phyloP scores from a whole-genome alignment of 2,113 vertebrate species.

The Rhagologus leucostigma region DNA sequence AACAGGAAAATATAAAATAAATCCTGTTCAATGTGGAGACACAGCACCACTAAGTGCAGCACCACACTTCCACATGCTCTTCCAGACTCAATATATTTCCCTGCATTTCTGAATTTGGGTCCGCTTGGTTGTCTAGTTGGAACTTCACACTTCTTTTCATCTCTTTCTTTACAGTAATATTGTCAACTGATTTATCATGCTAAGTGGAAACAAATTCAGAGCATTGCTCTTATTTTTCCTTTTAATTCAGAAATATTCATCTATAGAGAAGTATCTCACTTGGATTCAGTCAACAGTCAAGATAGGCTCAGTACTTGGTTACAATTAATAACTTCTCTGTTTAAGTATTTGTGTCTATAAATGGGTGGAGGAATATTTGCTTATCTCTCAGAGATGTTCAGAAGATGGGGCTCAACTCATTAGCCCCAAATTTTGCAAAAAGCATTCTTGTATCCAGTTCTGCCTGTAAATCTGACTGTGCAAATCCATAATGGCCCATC shows the following conservation, averaged over 20 bases:
- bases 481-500: background rate
- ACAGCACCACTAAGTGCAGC: rapidly evolving
- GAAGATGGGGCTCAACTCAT: background rate
- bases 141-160: rapidly evolving
- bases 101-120: background rate
- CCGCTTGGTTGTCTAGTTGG: background rate
- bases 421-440: background rate
- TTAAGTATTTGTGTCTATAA: background rate
- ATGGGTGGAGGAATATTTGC: background rate
- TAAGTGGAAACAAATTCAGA: background rate
- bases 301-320: background rate
- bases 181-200: background rate
- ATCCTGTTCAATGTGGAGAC: background rate
- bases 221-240: background rate
- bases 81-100: background rate
- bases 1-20: background rate
- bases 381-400: background rate
- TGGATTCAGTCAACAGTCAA: background rate
- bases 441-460: background rate
- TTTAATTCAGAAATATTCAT: background rate
- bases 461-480: background rate
- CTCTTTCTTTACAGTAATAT: background rate
- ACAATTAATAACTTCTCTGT: background rate
- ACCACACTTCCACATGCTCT: rapidly evolving
- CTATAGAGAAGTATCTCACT: background rate